Base-by-base conservation (phyloP, 2,113 vertebrate species). In the Anarhynchus alexandrinus region DNA sequence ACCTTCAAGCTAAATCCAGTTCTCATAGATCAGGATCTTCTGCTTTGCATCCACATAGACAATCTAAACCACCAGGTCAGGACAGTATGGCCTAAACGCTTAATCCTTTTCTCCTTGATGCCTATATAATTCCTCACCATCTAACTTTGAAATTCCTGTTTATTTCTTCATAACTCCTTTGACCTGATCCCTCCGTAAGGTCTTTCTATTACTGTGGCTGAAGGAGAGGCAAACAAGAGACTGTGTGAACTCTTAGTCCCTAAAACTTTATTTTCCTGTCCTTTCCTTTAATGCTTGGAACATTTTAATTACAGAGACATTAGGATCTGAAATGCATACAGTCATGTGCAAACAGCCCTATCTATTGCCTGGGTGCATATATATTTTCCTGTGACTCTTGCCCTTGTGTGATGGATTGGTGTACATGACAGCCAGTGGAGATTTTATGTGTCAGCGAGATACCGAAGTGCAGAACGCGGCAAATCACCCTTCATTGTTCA, bases 401-500 rank as follows among this genome's bases (percentile, higher is more conserved):
- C 32, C 66, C 47, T 71, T 64, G 25, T 51, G 23, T 74, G 66
- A 51, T 69, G 70, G n/a, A 14, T 51, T 45, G n/a, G 32, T 55
- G 30, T 89, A 82, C 20, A 21, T 47, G 66, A 72, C 72, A 89
- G 47, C 52, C 82, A 82, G 69, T 74, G 34, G 47, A 95, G 61
- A 76, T 87, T 71, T 87, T 65, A 17, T 0, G 5, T 82, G 77
- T 96, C 91, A 95, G 81, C 81, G 76, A 82, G 52, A 90, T 79
- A 55, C 36, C 21, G 22, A 43, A 85, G 43, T 32, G 57, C 91
- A 79, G 89, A 85, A 91, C 49, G 70, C 0, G 0, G 61, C 66
- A 96, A 95, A 95, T 93, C 73, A 90, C 52, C 62, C 61, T 91
- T 91, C 70, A 34, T 20, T 93, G 32, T 85, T 91, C 43, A 92